These are phyloP conservation scores for Quadroppia sp. DNA, from an alignment of 2,888 invertebrate species.

Conservation along the genomic window DNA sequence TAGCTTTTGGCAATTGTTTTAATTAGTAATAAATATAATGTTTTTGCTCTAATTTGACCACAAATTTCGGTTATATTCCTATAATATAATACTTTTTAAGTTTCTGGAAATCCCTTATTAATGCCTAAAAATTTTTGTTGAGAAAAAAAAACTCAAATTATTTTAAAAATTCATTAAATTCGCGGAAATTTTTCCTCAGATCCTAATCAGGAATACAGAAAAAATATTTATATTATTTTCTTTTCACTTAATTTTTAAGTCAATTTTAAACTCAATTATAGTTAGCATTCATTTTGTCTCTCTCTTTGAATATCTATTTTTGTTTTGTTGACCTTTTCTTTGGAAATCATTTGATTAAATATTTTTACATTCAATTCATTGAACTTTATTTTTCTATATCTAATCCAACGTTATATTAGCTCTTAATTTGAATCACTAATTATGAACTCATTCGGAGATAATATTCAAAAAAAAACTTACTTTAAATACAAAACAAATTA, in stretches of 20 bases:
- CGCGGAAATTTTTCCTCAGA: no score
- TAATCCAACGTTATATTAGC: no score
- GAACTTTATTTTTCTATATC: not conserved
- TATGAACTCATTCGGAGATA: not conserved
- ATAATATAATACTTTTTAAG: no score
- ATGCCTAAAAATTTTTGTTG: no score
- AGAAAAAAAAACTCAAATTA: no score
- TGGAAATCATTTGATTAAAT: no score
- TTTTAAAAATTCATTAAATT: no score
- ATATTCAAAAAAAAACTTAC: not conserved
- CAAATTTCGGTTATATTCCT: no score
- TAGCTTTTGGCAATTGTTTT: not conserved
- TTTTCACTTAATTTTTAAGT: not conserved
- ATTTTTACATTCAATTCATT: constrained; percentile 2
- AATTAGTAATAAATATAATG: not conserved
- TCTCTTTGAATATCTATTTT: not conserved
- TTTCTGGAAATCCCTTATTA: no score
- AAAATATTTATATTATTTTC: no score
- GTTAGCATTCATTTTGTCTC: not conserved
- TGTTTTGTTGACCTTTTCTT: not conserved
- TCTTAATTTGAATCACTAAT: not conserved
- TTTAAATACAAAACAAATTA: no score
- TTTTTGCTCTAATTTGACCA: constrained; percentile 4
- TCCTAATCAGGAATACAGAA: no score
- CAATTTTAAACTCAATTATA: not conserved